Conservation (phyloP, 2,113 vertebrate genomes). For the Pseudonaja textilis region DNA sequence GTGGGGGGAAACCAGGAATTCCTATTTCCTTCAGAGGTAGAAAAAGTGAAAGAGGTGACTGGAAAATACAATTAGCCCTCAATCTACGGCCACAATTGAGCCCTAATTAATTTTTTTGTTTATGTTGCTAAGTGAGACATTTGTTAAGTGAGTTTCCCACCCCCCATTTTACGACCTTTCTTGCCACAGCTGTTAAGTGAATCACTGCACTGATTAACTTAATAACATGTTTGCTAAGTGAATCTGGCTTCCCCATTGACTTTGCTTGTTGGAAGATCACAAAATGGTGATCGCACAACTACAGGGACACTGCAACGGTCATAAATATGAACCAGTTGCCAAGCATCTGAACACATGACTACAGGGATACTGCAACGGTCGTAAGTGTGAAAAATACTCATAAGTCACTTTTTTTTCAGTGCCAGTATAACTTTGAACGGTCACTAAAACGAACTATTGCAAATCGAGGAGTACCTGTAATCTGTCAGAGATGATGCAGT, state of each 20-base stretch:
- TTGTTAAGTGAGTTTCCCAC: background rate
- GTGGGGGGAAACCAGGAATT: background rate
- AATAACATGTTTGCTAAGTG: background rate
- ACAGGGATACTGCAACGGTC: background rate
- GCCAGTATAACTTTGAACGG: background rate
- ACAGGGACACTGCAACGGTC: background rate
- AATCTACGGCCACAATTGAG: background rate
- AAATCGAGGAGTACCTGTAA: background rate
- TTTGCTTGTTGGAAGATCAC: background rate
- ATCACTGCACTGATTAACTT: background rate
- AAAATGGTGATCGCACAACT: background rate
- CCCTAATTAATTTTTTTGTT: background rate
- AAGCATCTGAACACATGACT: background rate
- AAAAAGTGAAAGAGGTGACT: background rate
- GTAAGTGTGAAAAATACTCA: background rate
- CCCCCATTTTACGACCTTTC: background rate
- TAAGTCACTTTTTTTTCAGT: background rate
- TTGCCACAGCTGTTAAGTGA: background rate
- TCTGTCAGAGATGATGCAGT: background rate
- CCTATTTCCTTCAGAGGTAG: background rate
- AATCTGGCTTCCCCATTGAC: background rate
- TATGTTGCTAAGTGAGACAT: background rate
- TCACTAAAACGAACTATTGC: background rate
- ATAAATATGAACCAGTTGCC: background rate
- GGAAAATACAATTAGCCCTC: background rate